Conservation (phyloP, 2,888 invertebrate species). For the Villa cingulata region DNA sequence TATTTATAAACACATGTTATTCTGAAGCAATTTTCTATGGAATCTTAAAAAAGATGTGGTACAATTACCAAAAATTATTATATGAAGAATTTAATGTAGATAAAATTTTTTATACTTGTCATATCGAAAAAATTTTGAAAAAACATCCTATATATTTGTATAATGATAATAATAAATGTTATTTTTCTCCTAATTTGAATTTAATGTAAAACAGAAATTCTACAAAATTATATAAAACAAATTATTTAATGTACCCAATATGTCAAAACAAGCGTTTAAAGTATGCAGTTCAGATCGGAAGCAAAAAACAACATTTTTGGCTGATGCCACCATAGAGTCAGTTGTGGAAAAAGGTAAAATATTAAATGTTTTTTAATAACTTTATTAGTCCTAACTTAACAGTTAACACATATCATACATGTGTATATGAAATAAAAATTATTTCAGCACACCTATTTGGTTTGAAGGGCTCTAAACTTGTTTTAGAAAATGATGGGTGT, state of each 20-base stretch:
- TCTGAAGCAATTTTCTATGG: not conserved
- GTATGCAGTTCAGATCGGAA: not conserved
- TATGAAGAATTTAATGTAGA: not conserved
- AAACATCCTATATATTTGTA: not conserved
- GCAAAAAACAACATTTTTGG: not conserved
- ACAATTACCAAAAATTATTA: not conserved
- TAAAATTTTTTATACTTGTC: not conserved
- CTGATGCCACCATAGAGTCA: not conserved
- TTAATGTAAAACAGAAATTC: not conserved
- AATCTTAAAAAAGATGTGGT: not conserved
- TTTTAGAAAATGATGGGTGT: no score
- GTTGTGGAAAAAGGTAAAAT: not conserved
- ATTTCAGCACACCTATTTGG: no score
- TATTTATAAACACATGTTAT: not conserved
- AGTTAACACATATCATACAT: no score
- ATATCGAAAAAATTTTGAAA: not conserved
- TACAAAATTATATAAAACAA: not conserved
- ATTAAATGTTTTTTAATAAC: no score
- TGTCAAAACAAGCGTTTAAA: not conserved
- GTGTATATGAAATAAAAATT: no score
- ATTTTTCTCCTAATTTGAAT: not conserved
- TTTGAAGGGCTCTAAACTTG: no score
- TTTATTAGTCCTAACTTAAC: no score
- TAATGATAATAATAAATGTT: not conserved
- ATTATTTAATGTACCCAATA: not conserved